Evolutionary conservation across 2,113 vertebrate genomes (phyloP), one percentile per base, ranked within the genome.

Genomic region (Glareola pratincola): DNA sequence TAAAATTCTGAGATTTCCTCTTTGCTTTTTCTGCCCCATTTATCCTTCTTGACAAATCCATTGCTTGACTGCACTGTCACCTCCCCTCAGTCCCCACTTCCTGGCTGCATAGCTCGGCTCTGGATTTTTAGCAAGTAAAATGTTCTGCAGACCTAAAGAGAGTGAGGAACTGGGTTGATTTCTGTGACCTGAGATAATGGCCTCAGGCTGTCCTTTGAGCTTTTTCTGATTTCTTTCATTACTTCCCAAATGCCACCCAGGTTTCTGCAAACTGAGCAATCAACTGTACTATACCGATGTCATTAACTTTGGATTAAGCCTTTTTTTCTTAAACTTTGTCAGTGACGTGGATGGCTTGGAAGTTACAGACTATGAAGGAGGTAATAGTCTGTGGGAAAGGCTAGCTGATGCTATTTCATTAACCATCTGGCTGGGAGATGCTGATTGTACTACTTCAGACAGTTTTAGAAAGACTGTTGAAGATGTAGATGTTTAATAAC

Each of bases 21-120:
- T 77, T 47, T 37, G 32, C 20, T 23, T 84, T 48, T 66, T 50
- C 53, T 62, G 29, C 47, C 54, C 53, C 36, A 17, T 27, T 47
- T 26, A 20, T 20, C 4, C 50, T 43, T 29, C 63, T 54, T 66
- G 74, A 54, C 41, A 85, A 82, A 77, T 23, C 59, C 36, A 34
- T 26, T 1, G 0, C 29, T 36, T 73, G 66, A 8, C 62, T 53
- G 26, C 0, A 2, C 45, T 54, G 39, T 30, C 23, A 3, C 43
- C 21, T 56, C 34, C 26, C 13, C 27, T 34, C 15, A 14, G 27
- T 37, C 48, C 37, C 27, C 7, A 3, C 3, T 50, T 77, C 11
- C 24, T 17, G 53, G n/a, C 23, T 39, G 32, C 2, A 6, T 6
- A 45, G 32, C 13, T 39, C 34, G 24, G 22, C 32, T 54, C 63